These are phyloP conservation scores for Pollimyrus isidori DNA, from an alignment of 2,113 vertebrate genomes.

Conservation along the genomic window DNA sequence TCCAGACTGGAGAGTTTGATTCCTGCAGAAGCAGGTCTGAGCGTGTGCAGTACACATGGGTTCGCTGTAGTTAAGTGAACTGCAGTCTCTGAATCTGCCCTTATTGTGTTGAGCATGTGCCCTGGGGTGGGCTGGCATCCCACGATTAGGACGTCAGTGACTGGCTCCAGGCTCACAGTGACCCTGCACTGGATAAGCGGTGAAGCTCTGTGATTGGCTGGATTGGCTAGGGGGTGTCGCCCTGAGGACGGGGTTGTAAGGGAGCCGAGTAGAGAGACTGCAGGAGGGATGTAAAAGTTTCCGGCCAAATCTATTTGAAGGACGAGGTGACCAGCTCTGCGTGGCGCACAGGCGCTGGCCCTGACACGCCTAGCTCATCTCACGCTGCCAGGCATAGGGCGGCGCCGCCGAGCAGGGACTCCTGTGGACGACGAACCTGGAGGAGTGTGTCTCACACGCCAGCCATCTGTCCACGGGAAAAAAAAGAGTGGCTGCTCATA, in stretches of 20 bases:
- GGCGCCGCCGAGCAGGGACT: not conserved
- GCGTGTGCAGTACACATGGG: not conserved
- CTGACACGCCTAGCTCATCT: not conserved
- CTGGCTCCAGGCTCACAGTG: not conserved
- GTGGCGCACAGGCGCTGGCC: not conserved
- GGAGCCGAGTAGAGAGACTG: not conserved
- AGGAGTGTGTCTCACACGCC: not conserved
- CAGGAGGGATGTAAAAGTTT: not conserved
- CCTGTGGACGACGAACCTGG: not conserved
- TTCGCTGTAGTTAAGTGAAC: not conserved
- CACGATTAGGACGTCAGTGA: not conserved
- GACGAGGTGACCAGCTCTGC: not conserved
- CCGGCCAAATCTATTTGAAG: not conserved
- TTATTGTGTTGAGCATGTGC: not conserved
- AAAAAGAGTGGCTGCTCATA: not conserved
- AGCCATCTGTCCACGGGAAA: not conserved
- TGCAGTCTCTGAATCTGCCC: not conserved
- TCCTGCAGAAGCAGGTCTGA: not conserved
- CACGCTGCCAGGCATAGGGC: not conserved
- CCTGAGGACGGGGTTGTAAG: not conserved
- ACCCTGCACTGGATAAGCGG: not conserved
- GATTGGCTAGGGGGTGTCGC: not conserved
- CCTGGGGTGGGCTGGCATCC: not conserved
- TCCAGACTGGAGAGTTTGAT: not conserved
- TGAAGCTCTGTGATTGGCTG: not conserved